phyloP scores from a whole-genome alignment of 2,113 vertebrate genomes.

The Mystacornis crossleyi region DNA sequence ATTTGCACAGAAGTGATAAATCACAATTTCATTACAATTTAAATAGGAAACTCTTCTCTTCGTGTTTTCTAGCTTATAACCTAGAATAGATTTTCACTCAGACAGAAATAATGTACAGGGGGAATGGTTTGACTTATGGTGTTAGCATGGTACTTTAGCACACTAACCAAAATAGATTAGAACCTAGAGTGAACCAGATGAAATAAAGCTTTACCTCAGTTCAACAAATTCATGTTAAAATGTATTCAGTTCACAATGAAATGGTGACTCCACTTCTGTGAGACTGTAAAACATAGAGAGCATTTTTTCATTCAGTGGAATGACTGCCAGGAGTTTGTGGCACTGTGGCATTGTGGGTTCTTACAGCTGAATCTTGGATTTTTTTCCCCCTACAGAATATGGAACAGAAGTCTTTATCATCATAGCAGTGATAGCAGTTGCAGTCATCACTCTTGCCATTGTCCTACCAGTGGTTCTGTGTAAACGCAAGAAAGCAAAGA shows the following conservation, averaged over 20 bases:
- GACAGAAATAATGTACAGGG: neutral
- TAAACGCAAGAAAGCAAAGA: slow-evolving; percentile 68
- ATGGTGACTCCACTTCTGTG: neutral
- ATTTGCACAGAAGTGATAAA: neutral
- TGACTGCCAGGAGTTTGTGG: neutral
- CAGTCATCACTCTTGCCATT: slow-evolving; percentile 62
- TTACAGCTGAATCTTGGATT: neutral
- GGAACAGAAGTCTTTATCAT: slow-evolving; percentile 73
- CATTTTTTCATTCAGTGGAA: neutral
- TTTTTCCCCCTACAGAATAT: slow-evolving; percentile 67
- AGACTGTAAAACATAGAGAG: neutral
- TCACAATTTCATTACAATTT: neutral
- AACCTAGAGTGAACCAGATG: neutral
- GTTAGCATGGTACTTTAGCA: neutral
- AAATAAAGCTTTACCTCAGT: neutral
- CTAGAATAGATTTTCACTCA: neutral
- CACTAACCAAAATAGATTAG: neutral
- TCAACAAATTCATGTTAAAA: neutral
- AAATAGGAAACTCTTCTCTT: neutral
- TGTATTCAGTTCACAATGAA: neutral
- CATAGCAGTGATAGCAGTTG: slow-evolving; percentile 63
- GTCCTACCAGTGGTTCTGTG: slow-evolving; percentile 72
- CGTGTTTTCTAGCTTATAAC: neutral
- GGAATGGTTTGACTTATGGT: neutral
- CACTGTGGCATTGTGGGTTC: neutral